Conservation (phyloP, 64 coral and sea anemone genomes). For the Dendronephthya gigantea region DNA sequence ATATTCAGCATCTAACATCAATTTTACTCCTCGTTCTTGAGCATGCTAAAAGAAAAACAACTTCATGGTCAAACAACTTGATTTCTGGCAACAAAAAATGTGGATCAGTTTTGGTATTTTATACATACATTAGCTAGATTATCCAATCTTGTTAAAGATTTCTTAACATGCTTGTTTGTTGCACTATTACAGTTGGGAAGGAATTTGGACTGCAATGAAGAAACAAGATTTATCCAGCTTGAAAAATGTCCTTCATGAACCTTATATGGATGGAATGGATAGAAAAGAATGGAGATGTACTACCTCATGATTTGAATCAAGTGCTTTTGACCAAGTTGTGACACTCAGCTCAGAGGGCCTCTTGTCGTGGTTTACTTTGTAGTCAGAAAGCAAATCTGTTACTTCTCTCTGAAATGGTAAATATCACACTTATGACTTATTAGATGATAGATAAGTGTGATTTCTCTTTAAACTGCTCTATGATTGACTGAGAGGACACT, state of each 20-base stretch:
- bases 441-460: too few relatives aligned
- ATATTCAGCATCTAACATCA: background rate
- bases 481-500: too few relatives aligned
- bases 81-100: too few relatives aligned
- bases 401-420: background rate
- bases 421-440: background rate
- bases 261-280: background rate
- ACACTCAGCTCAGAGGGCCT: background rate
- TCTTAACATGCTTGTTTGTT: background rate
- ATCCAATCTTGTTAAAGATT: background rate
- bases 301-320: background rate
- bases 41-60: background rate
- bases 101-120: too few relatives aligned
- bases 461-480: too few relatives aligned
- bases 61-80: background rate
- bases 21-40: background rate
- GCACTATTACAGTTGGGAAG: background rate
- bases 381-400: background rate
- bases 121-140: background rate
- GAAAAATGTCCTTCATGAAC: too few relatives aligned
- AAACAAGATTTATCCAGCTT: too few relatives aligned
- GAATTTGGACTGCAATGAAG: background rate
- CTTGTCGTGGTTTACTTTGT: background rate
- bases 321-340: background rate
- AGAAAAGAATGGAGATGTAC: background rate